Base-by-base conservation (phyloP, 2,113 vertebrate genomes). In the Prinia subflava region DNA sequence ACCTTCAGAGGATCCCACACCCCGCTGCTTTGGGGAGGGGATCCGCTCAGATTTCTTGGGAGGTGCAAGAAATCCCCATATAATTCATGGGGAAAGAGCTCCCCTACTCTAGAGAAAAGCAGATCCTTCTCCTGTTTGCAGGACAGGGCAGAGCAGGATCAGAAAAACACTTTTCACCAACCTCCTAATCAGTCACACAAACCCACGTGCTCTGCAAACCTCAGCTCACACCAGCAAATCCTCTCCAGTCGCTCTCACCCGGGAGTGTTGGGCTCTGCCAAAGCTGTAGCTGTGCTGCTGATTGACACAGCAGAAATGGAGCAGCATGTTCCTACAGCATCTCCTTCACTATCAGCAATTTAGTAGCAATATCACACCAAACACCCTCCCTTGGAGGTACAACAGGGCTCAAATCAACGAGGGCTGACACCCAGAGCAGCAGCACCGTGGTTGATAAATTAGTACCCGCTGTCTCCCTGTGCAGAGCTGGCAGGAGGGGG, bases 231-330 rank as follows among this genome's bases (percentile, higher is more conserved):
- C 52, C 65, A 67, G 50, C 69, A 89, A 84, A 60, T 63, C 73
- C 31, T 74, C 31, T 81, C 15, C 6, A 20, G 1, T 27, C 3
- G 5, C 80, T 63, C 39, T 64, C 20, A 49, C 65, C 69, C 11
- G 33, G 56, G 70, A 87, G 57, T 0, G 1, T 59, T 83, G 68
- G 37, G 39, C 65, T 59, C 49, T 60, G 87, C 14, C 62, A 71
- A 27, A 31, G 25, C 3, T 11, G 46, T 37, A 10, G 67, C 80
- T 85, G 42, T 69, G 78, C 85, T 87, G 83, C 77, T 89, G 83
- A 94, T 71, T 60, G 92, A 67, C 64, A 33, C 76, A 87, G 76
- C 92, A 89, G 77, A 93, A 81, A 57, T 57, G 13, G 86, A 92
- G 88, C 76, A 74, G 39, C 22, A 2, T 89, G 74, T 95, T 91